Evolutionary conservation across 2,888 invertebrate genomes (phyloP), one percentile per base, ranked within the genome.

Genomic region (Rhimphoctona megacephalus): DNA sequence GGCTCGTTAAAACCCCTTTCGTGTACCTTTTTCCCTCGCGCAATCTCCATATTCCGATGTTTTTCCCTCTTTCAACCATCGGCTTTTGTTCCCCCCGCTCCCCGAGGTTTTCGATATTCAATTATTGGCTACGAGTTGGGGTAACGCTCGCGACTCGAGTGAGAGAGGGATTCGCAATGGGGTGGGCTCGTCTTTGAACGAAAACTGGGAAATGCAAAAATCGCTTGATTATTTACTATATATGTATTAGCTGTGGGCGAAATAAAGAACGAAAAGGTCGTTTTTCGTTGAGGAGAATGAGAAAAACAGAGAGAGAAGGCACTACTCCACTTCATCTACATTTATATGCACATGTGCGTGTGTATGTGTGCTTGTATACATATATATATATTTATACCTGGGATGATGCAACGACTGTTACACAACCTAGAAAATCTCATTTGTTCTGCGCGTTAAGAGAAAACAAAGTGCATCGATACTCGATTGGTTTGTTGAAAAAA

Each of bases 51-150:
- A 85, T 83, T 85, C 81, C 85, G n/a, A 33, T 69, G 78, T 77
- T 33, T 78, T 39, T 57, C 80, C 36, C 74, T 64, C 43, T 84
- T 78, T 39, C 61, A 54, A 81, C 83, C 88, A 94, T 86, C 95
- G 94, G 84, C 80, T 67, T 81, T 81, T 54, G 52, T 54, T 22
- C 78, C 82, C 82, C 84, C 76, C 79, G 25, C 86, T 72, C 61
- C 83, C 73, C 73, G 64, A 77, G 87, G 49, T 87, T 84, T 89
- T 88, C 92, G 89, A 92, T 93, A 93, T 93, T 93, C 93, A 93
- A 93, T 93, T 93, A 93, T 92, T 91, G 93, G 90, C 88, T 89
- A 85, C 87, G 89, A 77, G 79, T 73, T 46, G 86, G 83, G 61
- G 73, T 74, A 74, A 78, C 83, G 82, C 39, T 67, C 69, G 43